A percentile compares a stretch with the other conserved stretches of the same genome.
phyloP scores from a whole-genome alignment of 2,113 vertebrate species.

The Pterocles orientalis region DNA sequence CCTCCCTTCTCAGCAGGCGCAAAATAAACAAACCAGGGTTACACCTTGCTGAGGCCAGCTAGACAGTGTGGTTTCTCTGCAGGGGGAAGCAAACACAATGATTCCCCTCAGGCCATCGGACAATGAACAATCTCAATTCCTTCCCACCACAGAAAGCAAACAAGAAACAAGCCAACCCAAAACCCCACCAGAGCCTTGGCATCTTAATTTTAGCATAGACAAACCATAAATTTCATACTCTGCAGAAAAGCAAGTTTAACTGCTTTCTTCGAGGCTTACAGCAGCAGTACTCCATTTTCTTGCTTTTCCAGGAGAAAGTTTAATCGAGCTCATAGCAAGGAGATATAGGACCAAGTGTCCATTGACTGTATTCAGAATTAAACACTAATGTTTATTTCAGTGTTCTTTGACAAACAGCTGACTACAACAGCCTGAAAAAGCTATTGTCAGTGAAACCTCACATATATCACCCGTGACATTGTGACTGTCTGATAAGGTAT shows the following conservation, averaged over 20 bases:
- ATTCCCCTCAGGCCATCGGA: accelerated
- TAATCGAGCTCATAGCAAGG: background rate
- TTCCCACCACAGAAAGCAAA: background rate
- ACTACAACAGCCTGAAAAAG: background rate
- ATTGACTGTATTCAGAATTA: background rate
- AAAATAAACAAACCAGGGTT: background rate
- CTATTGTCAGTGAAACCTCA: background rate
- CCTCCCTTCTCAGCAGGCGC: background rate
- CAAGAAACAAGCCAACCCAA: background rate
- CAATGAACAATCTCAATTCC: background rate
- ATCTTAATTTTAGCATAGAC: background rate
- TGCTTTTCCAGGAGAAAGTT: background rate
- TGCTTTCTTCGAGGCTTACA: background rate
- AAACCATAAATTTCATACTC: background rate
- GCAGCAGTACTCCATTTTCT: background rate
- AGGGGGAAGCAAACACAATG: background rate
- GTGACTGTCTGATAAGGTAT: background rate
- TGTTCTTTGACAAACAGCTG: background rate
- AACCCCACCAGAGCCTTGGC: background rate
- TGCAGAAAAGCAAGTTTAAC: background rate
- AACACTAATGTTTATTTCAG: background rate
- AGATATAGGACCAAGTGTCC: background rate
- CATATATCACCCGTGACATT: accelerated
- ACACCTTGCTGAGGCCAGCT: background rate
- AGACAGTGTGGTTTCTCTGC: background rate